Conservation (phyloP, 2,113 vertebrate species). For the Pimephales promelas region DNA sequence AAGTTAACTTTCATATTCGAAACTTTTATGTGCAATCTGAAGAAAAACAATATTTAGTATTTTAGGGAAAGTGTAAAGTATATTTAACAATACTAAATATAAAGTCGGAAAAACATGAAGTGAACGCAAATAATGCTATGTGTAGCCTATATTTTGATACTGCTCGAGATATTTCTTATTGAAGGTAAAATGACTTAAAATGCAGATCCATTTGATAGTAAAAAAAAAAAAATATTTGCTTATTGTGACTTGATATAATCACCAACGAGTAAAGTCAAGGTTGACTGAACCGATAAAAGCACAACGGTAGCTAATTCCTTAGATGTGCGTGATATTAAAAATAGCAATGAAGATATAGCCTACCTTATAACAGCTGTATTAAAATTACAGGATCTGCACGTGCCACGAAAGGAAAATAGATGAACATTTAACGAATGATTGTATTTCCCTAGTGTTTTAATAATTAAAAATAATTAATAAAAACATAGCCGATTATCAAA, state of each 20-base stretch:
- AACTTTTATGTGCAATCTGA: background rate
- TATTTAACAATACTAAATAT: background rate
- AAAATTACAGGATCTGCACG: background rate
- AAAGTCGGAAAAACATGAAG: background rate
- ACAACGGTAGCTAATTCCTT: background rate
- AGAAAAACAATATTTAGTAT: background rate
- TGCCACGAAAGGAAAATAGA: background rate
- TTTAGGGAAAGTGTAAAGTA: background rate
- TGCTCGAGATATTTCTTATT: background rate
- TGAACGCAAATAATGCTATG: background rate
- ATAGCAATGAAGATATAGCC: too few relatives aligned
- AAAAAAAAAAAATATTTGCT: background rate
- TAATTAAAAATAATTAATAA: background rate
- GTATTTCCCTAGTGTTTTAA: background rate
- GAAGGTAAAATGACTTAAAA: background rate
- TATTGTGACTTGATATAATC: background rate
- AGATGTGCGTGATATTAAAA: background rate
- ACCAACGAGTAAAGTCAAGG: background rate
- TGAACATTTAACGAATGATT: background rate
- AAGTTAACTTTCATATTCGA: background rate
- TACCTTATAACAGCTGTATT: too few relatives aligned
- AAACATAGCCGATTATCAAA: background rate
- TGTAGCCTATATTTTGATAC: background rate
- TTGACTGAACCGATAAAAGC: background rate
- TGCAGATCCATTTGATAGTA: background rate